Conservation (phyloP, 1,140 invertebrate genomes). For the Hypothenemus hampei region DNA sequence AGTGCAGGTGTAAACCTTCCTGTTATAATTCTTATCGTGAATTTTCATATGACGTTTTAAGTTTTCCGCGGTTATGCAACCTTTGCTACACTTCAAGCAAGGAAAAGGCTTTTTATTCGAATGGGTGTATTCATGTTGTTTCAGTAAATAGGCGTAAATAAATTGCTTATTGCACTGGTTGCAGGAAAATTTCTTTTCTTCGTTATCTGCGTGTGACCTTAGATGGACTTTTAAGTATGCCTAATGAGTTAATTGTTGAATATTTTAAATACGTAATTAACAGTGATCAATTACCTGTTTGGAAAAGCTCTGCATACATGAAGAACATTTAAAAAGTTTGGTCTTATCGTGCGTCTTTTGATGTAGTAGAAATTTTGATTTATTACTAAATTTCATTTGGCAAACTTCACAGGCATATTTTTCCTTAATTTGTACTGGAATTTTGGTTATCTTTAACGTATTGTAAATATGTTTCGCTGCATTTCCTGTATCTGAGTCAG, state of each 20-base stretch:
- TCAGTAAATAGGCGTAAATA: slow-evolving; percentile 35
- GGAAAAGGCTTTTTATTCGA: slow-evolving; percentile 44
- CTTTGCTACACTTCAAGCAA: slow-evolving; percentile 40
- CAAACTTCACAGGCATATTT: slow-evolving; percentile 29
- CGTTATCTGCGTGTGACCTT: slow-evolving; percentile 29
- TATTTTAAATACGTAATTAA: neutral
- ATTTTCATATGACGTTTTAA: slow-evolving; percentile 32
- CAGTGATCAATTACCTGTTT: slow-evolving; percentile 19
- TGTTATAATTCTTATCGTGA: slow-evolving; percentile 30
- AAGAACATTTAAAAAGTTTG: slow-evolving; percentile 29
- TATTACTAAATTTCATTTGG: slow-evolving; percentile 28
- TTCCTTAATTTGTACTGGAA: neutral
- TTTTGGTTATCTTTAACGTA: neutral
- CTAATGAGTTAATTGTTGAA: slow-evolving; percentile 14
- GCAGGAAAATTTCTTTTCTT: slow-evolving; percentile 50
- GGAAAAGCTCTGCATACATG: slow-evolving; percentile 27
- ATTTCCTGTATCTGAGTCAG: neutral
- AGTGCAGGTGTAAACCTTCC: slow-evolving; percentile 42
- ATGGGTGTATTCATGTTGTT: slow-evolving; percentile 40
- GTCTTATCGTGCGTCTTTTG: slow-evolving; percentile 27
- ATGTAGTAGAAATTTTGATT: slow-evolving; percentile 27
- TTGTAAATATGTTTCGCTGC: neutral
- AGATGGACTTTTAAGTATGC: slow-evolving; percentile 31
- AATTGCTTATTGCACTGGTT: slow-evolving; percentile 49
- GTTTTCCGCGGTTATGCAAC: slow-evolving; percentile 37